Base-by-base conservation (phyloP, 2,888 invertebrate species). In the Leptinotarsa juncta region DNA sequence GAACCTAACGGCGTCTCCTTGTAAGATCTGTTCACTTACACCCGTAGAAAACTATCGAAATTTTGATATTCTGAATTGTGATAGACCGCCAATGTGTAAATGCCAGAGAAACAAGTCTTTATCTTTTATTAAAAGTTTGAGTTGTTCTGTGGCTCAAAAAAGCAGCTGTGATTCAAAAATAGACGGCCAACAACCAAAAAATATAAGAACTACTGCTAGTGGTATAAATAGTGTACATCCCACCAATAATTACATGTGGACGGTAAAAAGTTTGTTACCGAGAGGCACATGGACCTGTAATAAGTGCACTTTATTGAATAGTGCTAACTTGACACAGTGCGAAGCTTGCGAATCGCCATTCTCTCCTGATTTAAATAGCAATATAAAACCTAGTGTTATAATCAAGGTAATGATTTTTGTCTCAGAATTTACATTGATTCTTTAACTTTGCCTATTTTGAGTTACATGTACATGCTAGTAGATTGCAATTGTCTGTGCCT, bases 281-380 rank as follows among this genome's bases (percentile, higher is more conserved):
- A 79, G 81, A 75, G 73, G 79, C 74, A 90, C 90, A 69, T 94
- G 94, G 94, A 91, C 93, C 16, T 94, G 94, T 84, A 90, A 90
- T 81, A 91, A 93, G 82, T 95, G 95, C 85, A 95, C 95, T 0
- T 87, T 95, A 51, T 91, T 94, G 80, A 95, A 95, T 88, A 90
- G 91, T 70, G 90, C 91, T 0, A 90, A 91, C 48, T 89, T 91
- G 76, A 90, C 91, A 7, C 90, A 93, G 76, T 95, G 95, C 86
- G 93, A 93, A 82, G 93, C 94, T 0, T 95, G 95, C 83, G 91
- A 94, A 81, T 91, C 94, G 0, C 94, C 94, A 0, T 87, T 85
- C 77, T 81, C 83, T 60, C 85, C 87, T 20, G 88, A 88, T 85
- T 82, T 85, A 69, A 88, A 88, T 80, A 87, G 87, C 77, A 88